A percentile compares a stretch with the other conserved stretches of the same genome.
Evolutionary conservation across 2,888 invertebrate species (phyloP).

Genomic region (Eupelmus urozonus): DNA sequence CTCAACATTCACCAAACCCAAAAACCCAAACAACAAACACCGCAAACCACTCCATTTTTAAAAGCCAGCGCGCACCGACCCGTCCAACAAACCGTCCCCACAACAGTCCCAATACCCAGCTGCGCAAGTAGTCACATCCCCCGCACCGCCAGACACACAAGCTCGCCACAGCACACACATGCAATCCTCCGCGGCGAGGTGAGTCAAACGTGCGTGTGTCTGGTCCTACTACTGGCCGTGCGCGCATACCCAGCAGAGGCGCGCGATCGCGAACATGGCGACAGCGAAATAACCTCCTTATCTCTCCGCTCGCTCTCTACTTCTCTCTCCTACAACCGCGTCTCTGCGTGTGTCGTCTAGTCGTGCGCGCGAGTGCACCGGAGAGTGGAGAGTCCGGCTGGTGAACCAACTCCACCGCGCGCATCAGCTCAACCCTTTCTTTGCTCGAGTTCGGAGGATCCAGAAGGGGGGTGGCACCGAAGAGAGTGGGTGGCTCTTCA

Average conservation of each 20-base stretch:
- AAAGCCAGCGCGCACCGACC: no score
- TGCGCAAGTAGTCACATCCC: constrained; percentile 18
- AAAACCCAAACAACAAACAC: no score
- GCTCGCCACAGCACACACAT: neutral
- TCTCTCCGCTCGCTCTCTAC: neutral
- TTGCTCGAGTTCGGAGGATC: no score
- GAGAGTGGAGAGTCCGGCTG: no score
- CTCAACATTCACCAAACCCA: no score
- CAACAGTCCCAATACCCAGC: no score
- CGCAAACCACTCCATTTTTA: no score
- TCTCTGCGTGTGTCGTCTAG: neutral
- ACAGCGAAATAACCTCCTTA: constrained; percentile 45
- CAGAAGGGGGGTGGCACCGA: no score
- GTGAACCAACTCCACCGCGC: neutral
- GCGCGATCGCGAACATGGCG: constrained; percentile 47
- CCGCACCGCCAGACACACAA: constrained; percentile 5
- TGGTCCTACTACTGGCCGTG: no score
- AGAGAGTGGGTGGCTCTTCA: constrained; percentile 34
- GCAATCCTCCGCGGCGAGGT: neutral
- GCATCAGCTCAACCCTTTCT: neutral
- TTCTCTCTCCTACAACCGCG: no score
- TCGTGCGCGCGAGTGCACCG: no score
- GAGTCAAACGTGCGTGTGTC: neutral
- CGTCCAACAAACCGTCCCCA: no score
- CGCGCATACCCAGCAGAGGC: constrained; percentile 2